Evolutionary conservation across 2,888 invertebrate genomes (phyloP).

Genomic region (Opisthograptis luteolata): DNA sequence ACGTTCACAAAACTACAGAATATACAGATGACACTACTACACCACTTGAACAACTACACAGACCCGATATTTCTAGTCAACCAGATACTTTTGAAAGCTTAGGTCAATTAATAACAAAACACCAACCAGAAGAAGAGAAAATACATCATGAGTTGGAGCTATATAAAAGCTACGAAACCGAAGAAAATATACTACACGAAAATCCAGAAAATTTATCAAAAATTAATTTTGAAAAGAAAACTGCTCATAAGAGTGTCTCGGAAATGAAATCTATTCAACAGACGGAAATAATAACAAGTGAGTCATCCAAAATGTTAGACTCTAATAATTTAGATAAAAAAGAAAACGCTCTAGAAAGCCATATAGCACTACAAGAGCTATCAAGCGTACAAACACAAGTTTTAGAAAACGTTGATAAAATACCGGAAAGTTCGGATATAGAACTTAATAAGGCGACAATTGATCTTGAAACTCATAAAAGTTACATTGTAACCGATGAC

Average conservation of each 20-base stretch:
- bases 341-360: conserved; percentile 55
- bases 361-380: conserved; percentile 55
- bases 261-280: conserved; percentile 60
- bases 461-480: conserved; percentile 58
- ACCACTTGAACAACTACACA: too few relatives aligned
- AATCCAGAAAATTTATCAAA: conserved; percentile 39
- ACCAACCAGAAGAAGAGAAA: conserved; percentile 42
- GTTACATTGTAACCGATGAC: conserved; percentile 58
- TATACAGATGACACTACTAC: too few relatives aligned
- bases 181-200: conserved; percentile 57
- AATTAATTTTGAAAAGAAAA: conserved; percentile 17
- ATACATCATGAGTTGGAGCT: conserved; percentile 52
- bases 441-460: conserved; percentile 50
- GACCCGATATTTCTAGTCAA: conserved; percentile 49
- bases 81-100: conserved; percentile 58
- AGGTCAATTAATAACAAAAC: conserved; percentile 39
- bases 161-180: conserved; percentile 58
- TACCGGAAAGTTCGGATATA: conserved; percentile 41
- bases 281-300: conserved; percentile 51
- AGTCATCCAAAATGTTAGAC: conserved; percentile 46
- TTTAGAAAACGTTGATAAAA: conserved; percentile 52
- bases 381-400: conserved; percentile 48
- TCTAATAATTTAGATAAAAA: conserved; percentile 34
- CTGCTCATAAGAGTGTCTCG: conserved; percentile 48
- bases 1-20: too few relatives aligned